A percentile compares a stretch with the other conserved stretches of the same genome.
phyloP scores from a whole-genome alignment of 23 tunicate species.

The Botrylloides violaceus region DNA sequence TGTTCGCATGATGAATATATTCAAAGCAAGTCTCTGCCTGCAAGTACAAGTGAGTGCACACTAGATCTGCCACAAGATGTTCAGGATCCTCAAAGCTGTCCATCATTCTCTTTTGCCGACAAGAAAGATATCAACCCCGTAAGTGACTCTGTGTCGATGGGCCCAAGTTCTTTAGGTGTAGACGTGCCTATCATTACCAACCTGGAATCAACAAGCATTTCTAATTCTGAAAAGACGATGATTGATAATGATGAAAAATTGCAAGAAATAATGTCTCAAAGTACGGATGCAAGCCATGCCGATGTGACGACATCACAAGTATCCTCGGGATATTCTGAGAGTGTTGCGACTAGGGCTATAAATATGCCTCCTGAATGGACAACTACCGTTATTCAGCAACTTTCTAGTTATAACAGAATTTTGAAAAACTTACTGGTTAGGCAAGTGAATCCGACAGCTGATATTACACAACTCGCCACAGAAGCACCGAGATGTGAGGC shows the following conservation, averaged over 20 bases:
- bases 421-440: conserved; percentile 14
- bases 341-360: not conserved
- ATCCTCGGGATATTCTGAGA: not conserved
- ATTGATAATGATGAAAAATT: not conserved
- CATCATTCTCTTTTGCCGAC: too few species aligned
- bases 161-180: too few species aligned
- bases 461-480: not conserved
- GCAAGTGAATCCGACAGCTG: conserved; percentile 2
- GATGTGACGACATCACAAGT: not conserved
- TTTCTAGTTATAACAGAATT: conserved; percentile 11
- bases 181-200: too few species aligned
- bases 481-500: not conserved
- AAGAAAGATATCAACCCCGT: too few species aligned
- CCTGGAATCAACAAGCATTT: too few species aligned
- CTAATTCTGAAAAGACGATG: not conserved
- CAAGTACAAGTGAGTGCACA: too few species aligned
- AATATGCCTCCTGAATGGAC: conserved; percentile 18
- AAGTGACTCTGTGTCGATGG: too few species aligned
- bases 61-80: too few species aligned
- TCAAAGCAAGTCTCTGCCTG: too few species aligned
- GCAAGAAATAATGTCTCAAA: not conserved
- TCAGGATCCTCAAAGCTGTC: too few species aligned
- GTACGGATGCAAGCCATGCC: not conserved
- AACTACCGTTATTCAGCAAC: conserved; percentile 12
- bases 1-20: too few species aligned